Percentiles rank a stretch among this genome's conserved stretches.
Conservation (phyloP, 2,888 invertebrate genomes). For the Frankliniella intonsa region DNA sequence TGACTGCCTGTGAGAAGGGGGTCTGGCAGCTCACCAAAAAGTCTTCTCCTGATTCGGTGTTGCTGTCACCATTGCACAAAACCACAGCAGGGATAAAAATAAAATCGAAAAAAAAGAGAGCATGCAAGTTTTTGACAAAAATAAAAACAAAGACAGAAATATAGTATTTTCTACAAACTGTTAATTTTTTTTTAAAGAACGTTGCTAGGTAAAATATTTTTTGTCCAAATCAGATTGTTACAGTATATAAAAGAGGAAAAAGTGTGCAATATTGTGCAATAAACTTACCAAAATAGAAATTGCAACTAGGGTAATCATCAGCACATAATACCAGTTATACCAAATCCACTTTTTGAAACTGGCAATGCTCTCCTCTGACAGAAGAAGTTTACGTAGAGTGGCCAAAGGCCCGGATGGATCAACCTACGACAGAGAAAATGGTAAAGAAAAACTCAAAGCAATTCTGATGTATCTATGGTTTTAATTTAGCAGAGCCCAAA, state of each 20-base stretch:
- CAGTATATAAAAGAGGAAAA: not conserved
- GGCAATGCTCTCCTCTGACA: conserved; percentile 86
- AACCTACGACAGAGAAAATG: conserved; percentile 50
- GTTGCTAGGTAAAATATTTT: not conserved
- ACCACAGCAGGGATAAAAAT: not conserved
- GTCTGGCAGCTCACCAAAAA: not conserved
- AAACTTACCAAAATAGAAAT: conserved; percentile 70
- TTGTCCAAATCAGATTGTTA: not conserved
- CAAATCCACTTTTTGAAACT: conserved; percentile 82
- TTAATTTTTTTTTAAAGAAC: not conserved
- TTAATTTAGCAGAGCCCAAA: not conserved
- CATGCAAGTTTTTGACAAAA: not conserved
- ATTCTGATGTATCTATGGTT: too few relatives aligned
- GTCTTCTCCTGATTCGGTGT: not conserved
- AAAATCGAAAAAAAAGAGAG: not conserved
- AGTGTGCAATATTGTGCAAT: conserved; percentile 30
- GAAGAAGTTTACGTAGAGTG: conserved; percentile 75
- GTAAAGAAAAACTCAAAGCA: too few relatives aligned
- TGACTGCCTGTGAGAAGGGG: too few relatives aligned
- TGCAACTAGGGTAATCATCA: conserved; percentile 68
- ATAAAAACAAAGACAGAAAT: not conserved
- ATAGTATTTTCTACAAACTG: not conserved
- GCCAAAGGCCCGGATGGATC: conserved; percentile 91
- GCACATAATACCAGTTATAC: conserved; percentile 87
- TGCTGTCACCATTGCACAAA: not conserved